A percentile compares a stretch with the other conserved stretches of the same genome.
These are phyloP conservation scores for Stomorhina lunata DNA, from an alignment of 2,888 invertebrate species.

Conservation along the genomic window DNA sequence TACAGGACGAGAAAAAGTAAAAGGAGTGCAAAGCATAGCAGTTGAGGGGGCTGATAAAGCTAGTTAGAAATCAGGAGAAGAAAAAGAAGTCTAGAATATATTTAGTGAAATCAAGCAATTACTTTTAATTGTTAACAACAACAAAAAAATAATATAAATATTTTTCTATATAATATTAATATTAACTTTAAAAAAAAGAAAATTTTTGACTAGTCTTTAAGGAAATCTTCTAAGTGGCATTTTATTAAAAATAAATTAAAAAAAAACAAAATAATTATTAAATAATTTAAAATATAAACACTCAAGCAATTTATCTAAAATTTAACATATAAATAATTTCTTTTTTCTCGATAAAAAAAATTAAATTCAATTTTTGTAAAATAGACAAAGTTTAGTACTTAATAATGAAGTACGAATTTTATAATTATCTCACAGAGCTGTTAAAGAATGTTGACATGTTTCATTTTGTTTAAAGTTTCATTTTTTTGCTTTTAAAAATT, in stretches of 20 bases:
- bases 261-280: constrained; percentile 12
- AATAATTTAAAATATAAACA: constrained; percentile 21
- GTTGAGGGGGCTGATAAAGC: too few relatives aligned
- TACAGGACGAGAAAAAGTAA: neutral
- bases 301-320: constrained; percentile 3
- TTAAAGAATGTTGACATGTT: too few relatives aligned
- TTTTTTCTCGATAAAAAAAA: neutral
- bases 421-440: constrained; percentile 6
- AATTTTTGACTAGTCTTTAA: constrained; percentile 52
- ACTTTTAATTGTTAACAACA: constrained; percentile 35
- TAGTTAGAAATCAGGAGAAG: too few relatives aligned
- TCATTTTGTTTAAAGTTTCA: neutral
- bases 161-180: constrained; percentile 4
- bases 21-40: neutral
- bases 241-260: constrained; percentile 31
- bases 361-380: neutral
- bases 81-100: neutral
- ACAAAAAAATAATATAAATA: neutral
- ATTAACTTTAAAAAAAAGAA: too few relatives aligned
- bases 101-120: constrained; percentile 45
- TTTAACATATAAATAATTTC: neutral
- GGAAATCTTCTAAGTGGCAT: constrained; percentile 60
- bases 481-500: too few relatives aligned
- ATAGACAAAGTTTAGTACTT: constrained; percentile 32
- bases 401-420: constrained; percentile 39